Evolutionary conservation across 2,797 vertebrate genomes (phyloP).

Genomic region (Aratinga solstitialis): DNA sequence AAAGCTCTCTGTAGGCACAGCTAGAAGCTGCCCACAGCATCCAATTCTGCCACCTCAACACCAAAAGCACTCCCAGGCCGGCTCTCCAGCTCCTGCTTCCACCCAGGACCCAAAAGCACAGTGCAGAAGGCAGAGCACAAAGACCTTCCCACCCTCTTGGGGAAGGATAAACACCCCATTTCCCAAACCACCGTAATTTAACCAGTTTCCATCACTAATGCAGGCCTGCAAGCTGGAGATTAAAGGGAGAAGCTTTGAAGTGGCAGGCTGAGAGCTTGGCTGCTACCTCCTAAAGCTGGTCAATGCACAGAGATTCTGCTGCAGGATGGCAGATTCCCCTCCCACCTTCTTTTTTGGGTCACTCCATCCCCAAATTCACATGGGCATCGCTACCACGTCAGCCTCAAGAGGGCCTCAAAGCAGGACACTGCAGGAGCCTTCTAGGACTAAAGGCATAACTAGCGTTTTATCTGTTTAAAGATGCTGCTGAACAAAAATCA

Average conservation of each 20-base stretch:
- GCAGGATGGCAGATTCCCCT: neutral
- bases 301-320: neutral
- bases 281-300: neutral
- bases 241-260: neutral
- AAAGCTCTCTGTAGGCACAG: neutral
- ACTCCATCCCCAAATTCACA: conserved; percentile 2
- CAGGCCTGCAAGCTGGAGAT: neutral
- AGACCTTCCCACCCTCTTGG: neutral
- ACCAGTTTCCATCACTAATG: neutral
- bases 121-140: neutral
- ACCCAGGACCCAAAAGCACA: neutral
- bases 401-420: neutral
- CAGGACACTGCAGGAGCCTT: conserved; percentile 5
- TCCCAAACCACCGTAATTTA: neutral
- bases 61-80: neutral
- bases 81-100: neutral
- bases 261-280: neutral
- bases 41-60: neutral
- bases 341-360: neutral
- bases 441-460: neutral
- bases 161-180: neutral
- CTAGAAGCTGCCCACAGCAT: neutral
- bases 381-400: neutral
- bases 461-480: neutral
- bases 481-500: neutral